Percentiles rank a stretch among this genome's conserved stretches.
phyloP scores from a whole-genome alignment of 2,113 vertebrate genomes.

The Chauna torquata region DNA sequence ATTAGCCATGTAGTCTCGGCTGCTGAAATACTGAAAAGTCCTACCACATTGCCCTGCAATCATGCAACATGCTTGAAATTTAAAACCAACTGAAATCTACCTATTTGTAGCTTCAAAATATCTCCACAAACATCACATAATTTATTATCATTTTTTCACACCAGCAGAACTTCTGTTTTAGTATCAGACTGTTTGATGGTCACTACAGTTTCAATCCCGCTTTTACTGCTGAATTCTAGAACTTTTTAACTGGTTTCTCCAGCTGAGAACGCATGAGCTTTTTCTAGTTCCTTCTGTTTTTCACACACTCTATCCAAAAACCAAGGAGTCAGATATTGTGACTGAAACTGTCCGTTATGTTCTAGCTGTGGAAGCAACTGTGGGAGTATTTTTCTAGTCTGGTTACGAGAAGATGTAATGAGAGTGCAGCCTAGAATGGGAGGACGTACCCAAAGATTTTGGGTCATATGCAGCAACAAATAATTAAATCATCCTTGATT shows the following conservation, averaged over 20 bases:
- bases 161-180: not conserved
- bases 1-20: not conserved
- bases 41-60: not conserved
- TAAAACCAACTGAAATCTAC: not conserved
- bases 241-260: not conserved
- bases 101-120: not conserved
- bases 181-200: not conserved
- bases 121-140: not conserved
- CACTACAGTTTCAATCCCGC: not conserved
- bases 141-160: not conserved
- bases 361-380: not conserved
- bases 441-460: not conserved
- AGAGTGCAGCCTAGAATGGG: not conserved
- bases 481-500: not conserved
- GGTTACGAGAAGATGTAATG: not conserved
- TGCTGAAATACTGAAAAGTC: not conserved
- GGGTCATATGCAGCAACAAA: not conserved
- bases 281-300: not conserved
- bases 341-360: not conserved
- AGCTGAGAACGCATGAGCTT: fast-evolving
- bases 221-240: not conserved
- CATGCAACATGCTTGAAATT: not conserved
- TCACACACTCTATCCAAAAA: not conserved
- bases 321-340: not conserved
- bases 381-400: not conserved